A percentile compares a stretch with the other conserved stretches of the same genome.
Evolutionary conservation across 2,797 vertebrate genomes (phyloP).

Genomic region (Schizopygopsis malacanthus): DNA sequence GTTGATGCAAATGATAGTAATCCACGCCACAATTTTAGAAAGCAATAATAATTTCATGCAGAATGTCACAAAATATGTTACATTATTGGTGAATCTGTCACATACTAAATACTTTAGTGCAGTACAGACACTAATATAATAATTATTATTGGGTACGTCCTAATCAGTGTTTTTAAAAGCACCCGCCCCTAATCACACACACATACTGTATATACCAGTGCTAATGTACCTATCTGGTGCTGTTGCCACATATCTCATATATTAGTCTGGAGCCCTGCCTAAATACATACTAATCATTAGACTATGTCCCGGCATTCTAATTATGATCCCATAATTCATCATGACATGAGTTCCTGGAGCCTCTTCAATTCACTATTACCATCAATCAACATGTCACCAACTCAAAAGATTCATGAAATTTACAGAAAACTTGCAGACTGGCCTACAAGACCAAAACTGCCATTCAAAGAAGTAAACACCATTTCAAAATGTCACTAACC

Average conservation of each 20-base stretch:
- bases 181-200: too few species aligned
- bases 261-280: background rate
- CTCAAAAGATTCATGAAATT: background rate
- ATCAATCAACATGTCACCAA: background rate
- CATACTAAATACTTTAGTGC: background rate
- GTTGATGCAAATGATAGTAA: too few species aligned
- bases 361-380: background rate
- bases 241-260: background rate
- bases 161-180: slow-evolving; percentile 1
- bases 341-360: slow-evolving; percentile 4
- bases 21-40: too few species aligned
- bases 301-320: background rate
- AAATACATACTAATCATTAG: slow-evolving; percentile 15
- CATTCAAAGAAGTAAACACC: background rate
- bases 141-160: background rate
- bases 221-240: background rate
- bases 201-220: background rate
- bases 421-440: background rate
- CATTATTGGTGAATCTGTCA: too few species aligned
- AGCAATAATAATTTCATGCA: too few species aligned
- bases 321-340: slow-evolving; percentile 13
- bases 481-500: slow-evolving; percentile 3
- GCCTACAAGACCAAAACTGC: background rate
- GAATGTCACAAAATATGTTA: too few species aligned
- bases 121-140: background rate